These are phyloP conservation scores for fruit fly (Drosophila melanogaster) DNA, from an alignment of 1,140 invertebrate genomes.

Conservation along the genomic window Release_6_plus_ISO1_MT NT_037436.4:17770501-17771000, in stretches of 20 bases:
- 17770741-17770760: neutral
- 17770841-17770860: slow-evolving; percentile 57
- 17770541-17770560: too few species aligned
- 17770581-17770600: too few species aligned
- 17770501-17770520: too few species aligned
- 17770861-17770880: slow-evolving; percentile 56
- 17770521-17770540: too few species aligned
- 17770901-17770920: slow-evolving; percentile 58
- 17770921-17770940: neutral
- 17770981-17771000: slow-evolving; percentile 74
- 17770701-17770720: neutral
- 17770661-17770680: too few species aligned
- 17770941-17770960: slow-evolving; percentile 7
- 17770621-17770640: too few species aligned
- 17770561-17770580: too few species aligned
- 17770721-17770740: neutral
- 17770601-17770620: too few species aligned
- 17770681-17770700: too few species aligned
- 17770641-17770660: too few species aligned
- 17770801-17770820: slow-evolving; percentile 32
- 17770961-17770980: slow-evolving; percentile 50
- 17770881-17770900: slow-evolving; percentile 69
- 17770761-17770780: neutral
- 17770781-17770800: neutral
- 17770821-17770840: slow-evolving; percentile 60